phyloP scores from a whole-genome alignment of 1,140 invertebrate genomes.

The Calephelis nemesis region DNA sequence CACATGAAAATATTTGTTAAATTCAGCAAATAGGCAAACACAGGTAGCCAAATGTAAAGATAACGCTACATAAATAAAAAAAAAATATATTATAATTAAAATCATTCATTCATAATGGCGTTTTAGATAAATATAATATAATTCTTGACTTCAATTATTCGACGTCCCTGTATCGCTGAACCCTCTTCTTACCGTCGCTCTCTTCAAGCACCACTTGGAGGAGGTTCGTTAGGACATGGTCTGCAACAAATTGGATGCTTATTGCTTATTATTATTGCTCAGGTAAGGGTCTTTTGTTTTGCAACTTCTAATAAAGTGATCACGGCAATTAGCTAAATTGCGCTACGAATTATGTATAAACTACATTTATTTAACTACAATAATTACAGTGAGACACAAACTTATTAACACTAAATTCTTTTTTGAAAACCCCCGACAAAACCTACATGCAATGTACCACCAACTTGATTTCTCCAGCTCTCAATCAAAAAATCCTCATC shows the following conservation, averaged over 20 bases:
- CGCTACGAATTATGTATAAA: too few relatives aligned
- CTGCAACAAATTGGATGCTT: slow-evolving; percentile 35
- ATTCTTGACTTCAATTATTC: background rate
- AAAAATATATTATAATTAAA: background rate
- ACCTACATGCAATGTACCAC: too few relatives aligned
- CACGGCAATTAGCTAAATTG: background rate
- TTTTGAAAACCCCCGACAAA: too few relatives aligned
- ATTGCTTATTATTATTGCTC: too few relatives aligned
- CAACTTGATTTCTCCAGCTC: too few relatives aligned
- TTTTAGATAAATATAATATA: background rate
- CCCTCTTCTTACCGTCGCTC: slow-evolving; percentile 44
- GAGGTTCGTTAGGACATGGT: slow-evolving; percentile 43
- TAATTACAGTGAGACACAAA: too few relatives aligned
- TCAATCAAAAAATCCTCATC: too few relatives aligned
- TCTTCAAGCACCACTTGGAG: slow-evolving; percentile 48
- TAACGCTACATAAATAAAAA: background rate
- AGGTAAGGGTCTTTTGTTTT: background rate
- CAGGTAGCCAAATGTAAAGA: too few relatives aligned
- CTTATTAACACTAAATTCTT: too few relatives aligned
- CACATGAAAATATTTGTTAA: too few relatives aligned
- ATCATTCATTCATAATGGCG: background rate
- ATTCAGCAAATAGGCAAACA: too few relatives aligned
- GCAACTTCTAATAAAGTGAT: background rate
- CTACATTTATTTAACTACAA: too few relatives aligned
- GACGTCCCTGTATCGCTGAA: slow-evolving; percentile 46